These are phyloP conservation scores for Pegea sp. DNA, from an alignment of 23 tunicate species.

Conservation along the genomic window DNA sequence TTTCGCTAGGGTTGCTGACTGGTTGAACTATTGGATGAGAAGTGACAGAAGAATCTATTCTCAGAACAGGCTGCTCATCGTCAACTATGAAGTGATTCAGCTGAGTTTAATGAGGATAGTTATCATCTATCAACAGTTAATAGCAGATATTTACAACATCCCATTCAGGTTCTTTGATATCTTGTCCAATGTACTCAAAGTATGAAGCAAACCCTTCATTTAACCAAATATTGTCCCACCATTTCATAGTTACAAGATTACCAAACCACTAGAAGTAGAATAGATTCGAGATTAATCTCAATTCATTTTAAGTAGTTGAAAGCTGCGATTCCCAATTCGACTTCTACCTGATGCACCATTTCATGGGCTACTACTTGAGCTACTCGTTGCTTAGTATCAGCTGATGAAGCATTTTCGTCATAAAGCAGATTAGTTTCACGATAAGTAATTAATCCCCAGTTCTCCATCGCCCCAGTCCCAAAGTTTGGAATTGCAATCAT, in stretches of 20 bases:
- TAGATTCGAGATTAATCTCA: not conserved
- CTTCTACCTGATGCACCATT: constrained; percentile 77
- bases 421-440: constrained; percentile 65
- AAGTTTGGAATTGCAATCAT: constrained; percentile 81
- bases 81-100: constrained; percentile 33
- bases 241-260: constrained; percentile 83
- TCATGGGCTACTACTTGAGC: constrained; percentile 84
- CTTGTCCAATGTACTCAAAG: constrained; percentile 52
- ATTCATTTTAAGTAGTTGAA: not conserved
- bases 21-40: constrained; percentile 51
- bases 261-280: constrained; percentile 72
- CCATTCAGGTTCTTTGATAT: constrained; percentile 47
- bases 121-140: not conserved
- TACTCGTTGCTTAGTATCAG: constrained; percentile 63
- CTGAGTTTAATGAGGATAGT: constrained; percentile 7
- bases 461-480: constrained; percentile 92
- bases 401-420: constrained; percentile 39
- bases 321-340: not conserved
- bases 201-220: constrained; percentile 96
- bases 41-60: constrained; percentile 22
- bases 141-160: constrained; percentile 12
- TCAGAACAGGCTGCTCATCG: constrained; percentile 51
- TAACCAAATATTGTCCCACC: constrained; percentile 99
- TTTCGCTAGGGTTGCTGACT: constrained; percentile 42
- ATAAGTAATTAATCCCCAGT: constrained; percentile 91